phyloP scores from a whole-genome alignment of 2,888 invertebrate species.

The Cheilosia pagana region DNA sequence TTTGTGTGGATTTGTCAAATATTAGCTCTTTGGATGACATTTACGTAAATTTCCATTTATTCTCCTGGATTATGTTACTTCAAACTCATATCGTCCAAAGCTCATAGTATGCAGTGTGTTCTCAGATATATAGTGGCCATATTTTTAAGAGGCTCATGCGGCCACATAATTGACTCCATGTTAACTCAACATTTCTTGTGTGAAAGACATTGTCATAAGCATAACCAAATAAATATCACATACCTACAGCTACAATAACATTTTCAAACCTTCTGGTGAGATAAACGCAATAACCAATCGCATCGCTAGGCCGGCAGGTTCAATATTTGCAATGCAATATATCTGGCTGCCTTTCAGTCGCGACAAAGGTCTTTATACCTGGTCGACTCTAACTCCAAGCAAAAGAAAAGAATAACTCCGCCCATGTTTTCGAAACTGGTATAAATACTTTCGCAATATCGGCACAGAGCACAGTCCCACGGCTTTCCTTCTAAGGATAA shows the following conservation, averaged over 20 bases:
- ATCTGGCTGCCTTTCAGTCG: not conserved
- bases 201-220: too few species aligned
- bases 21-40: too few species aligned
- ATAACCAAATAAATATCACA: not conserved
- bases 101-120: too few species aligned
- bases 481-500: constrained; percentile 60
- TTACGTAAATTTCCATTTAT: too few species aligned
- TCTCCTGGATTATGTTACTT: too few species aligned
- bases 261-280: not conserved
- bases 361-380: constrained; percentile 29
- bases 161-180: too few species aligned
- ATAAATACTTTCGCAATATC: constrained; percentile 70
- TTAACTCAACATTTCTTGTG: too few species aligned
- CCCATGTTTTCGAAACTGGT: constrained; percentile 28
- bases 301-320: not conserved
- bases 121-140: too few species aligned
- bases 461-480: constrained; percentile 39
- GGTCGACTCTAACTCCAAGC: not conserved
- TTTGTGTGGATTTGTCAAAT: too few species aligned
- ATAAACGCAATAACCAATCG: constrained; percentile 37
- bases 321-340: not conserved
- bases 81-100: too few species aligned
- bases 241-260: constrained; percentile 21
- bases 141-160: too few species aligned
- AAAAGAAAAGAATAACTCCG: not conserved